Evolutionary conservation across 1,140 invertebrate species (phyloP).

Genomic region (Trissolcus basalis): DNA sequence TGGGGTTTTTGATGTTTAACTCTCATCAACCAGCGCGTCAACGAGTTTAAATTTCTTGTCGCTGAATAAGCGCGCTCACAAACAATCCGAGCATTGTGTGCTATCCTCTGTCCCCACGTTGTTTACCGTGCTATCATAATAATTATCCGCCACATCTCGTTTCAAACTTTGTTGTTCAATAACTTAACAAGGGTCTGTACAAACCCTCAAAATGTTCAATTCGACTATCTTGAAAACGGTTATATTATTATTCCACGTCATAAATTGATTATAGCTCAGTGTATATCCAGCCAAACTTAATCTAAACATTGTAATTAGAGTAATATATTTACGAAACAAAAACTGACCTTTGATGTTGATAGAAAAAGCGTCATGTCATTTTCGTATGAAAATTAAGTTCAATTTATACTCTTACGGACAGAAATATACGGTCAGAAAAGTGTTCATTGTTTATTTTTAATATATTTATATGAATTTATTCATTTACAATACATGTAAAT

Average conservation of each 20-base stretch:
- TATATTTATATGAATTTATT: too few species aligned
- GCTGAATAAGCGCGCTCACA: not conserved
- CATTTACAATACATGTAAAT: too few species aligned
- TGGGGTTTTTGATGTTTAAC: not conserved
- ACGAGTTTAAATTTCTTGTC: conserved; percentile 1
- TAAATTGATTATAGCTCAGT: not conserved
- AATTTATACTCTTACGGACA: too few species aligned
- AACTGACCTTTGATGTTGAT: too few species aligned
- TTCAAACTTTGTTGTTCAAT: conserved; percentile 31
- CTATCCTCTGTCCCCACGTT: conserved; percentile 10
- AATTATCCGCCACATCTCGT: conserved; percentile 22
- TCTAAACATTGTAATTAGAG: not conserved
- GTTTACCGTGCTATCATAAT: conserved; percentile 17
- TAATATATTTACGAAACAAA: too few species aligned
- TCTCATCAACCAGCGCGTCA: not conserved
- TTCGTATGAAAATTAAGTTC: too few species aligned
- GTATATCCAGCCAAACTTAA: not conserved
- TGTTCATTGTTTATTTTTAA: too few species aligned
- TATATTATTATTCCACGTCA: conserved; percentile 9
- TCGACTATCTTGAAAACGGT: conserved; percentile 23
- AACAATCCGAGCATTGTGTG: conserved; percentile 2
- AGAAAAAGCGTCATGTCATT: too few species aligned
- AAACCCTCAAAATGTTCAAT: conserved; percentile 22
- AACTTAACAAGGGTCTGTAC: conserved; percentile 17
- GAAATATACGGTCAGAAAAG: too few species aligned